These are phyloP conservation scores for Salvelinus fontinalis DNA, from an alignment of 2,113 vertebrate species.

Conservation along the genomic window DNA sequence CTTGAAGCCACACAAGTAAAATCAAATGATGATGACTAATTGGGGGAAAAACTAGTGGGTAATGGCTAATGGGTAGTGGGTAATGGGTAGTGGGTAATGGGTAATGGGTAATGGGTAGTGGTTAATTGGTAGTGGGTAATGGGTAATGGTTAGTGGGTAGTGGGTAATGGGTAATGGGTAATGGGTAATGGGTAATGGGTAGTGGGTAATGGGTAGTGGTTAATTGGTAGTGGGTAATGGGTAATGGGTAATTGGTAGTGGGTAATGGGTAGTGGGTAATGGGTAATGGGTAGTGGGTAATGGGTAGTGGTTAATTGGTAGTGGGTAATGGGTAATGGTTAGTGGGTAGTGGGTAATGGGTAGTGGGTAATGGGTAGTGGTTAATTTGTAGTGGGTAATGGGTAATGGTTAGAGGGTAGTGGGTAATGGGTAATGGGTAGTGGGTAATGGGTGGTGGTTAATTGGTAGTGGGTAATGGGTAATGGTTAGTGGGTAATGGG, in stretches of 20 bases:
- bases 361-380: not conserved
- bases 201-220: not conserved
- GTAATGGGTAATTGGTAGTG: too few relatives aligned
- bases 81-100: not conserved
- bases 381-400: not conserved
- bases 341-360: not conserved
- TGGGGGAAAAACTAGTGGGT: too few relatives aligned
- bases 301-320: too few relatives aligned
- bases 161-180: not conserved
- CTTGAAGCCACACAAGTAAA: slow-evolving; percentile 17
- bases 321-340: not conserved
- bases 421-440: too few relatives aligned
- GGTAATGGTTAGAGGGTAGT: too few relatives aligned
- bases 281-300: too few relatives aligned
- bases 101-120: not conserved
- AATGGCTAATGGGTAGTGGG: not conserved
- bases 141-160: not conserved
- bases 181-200: not conserved
- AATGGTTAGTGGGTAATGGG: too few relatives aligned
- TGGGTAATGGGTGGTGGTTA: too few relatives aligned
- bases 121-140: not conserved
- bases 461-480: too few relatives aligned
- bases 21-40: too few relatives aligned
- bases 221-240: too few relatives aligned
- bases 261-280: too few relatives aligned